A percentile compares a stretch with the other conserved stretches of the same genome.
Evolutionary conservation across 37 sponge, comb jelly and placozoan genomes (phyloP).

Genomic region (Halichondria panicea): DNA sequence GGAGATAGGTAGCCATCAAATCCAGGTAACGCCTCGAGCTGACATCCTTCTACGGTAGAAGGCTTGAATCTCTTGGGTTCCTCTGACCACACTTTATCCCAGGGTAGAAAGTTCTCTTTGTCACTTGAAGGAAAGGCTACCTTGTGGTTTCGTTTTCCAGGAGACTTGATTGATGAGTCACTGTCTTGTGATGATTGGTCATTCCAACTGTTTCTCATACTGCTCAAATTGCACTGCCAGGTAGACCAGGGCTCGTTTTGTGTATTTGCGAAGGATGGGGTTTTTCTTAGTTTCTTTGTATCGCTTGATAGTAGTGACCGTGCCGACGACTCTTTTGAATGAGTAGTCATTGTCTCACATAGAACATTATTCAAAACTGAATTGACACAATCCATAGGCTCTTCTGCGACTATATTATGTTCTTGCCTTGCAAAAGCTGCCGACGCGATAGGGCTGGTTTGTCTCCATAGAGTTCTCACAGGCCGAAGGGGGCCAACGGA

Average conservation of each 20-base stretch:
- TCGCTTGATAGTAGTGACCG: too few relatives aligned
- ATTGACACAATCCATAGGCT: slow-evolving; percentile 65
- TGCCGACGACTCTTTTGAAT: slow-evolving; percentile 4
- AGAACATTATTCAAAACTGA: slow-evolving; percentile 67
- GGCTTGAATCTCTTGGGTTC: slow-evolving; percentile 58
- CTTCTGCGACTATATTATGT: slow-evolving; percentile 30
- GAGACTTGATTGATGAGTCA: slow-evolving; percentile 13
- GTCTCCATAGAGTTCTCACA: slow-evolving; percentile 17
- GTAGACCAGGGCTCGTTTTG: not conserved
- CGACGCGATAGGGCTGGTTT: slow-evolving; percentile 33
- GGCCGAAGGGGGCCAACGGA: slow-evolving; percentile 4
- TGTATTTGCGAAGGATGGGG: not conserved
- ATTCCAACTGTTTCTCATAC: slow-evolving; percentile 5
- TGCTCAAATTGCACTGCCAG: slow-evolving; percentile 25
- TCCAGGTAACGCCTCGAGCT: slow-evolving; percentile 27
- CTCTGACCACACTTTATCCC: too few relatives aligned
- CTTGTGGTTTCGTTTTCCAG: slow-evolving; percentile 51
- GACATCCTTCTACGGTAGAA: slow-evolving; percentile 7
- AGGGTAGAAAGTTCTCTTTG: not conserved
- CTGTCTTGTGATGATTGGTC: not conserved
- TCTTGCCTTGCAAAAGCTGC: slow-evolving; percentile 10
- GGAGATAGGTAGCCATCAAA: slow-evolving; percentile 40
- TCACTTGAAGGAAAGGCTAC: slow-evolving; percentile 38
- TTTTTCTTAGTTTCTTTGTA: slow-evolving; percentile 1
- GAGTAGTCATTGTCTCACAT: slow-evolving; percentile 6